Conservation (phyloP, 2,888 invertebrate genomes). For the Meta bourneti region DNA sequence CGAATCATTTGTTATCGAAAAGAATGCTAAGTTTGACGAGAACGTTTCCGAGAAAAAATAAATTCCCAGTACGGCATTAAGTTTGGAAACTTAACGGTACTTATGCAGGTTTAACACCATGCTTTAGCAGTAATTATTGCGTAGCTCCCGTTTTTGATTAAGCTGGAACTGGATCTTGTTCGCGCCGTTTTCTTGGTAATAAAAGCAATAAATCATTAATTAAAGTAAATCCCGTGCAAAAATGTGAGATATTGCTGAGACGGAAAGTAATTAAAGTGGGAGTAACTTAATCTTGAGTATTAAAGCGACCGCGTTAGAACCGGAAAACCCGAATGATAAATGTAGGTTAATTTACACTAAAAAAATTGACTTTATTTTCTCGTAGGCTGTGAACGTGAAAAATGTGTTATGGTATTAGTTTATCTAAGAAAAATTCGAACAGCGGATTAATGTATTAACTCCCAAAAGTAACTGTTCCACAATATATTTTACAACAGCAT, state of each 20-base stretch:
- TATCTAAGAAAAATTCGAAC: too few species aligned
- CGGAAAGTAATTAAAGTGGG: neutral
- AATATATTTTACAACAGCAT: too few species aligned
- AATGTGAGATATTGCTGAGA: neutral
- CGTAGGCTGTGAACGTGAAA: too few species aligned
- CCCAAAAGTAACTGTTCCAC: too few species aligned
- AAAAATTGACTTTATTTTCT: too few species aligned
- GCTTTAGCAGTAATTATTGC: slow-evolving; percentile 39
- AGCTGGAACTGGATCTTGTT: neutral
- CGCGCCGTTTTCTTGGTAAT: neutral
- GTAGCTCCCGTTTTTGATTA: slow-evolving; percentile 27
- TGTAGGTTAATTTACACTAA: neutral
- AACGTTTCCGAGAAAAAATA: neutral
- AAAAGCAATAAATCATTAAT: neutral
- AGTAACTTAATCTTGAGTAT: neutral
- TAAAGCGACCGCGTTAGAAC: neutral
- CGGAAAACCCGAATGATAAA: neutral
- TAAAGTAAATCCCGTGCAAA: neutral
- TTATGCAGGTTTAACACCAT: slow-evolving; percentile 42
- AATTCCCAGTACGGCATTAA: neutral
- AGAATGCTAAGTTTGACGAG: slow-evolving; percentile 39
- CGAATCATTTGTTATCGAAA: slow-evolving; percentile 47
- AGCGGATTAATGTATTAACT: too few species aligned
- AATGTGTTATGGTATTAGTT: too few species aligned
- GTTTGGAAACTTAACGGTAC: slow-evolving; percentile 40